Percentiles rank a stretch among this genome's conserved stretches.
Conservation (phyloP, 2,888 invertebrate species). For the Aspidiotus rigidus region DNA sequence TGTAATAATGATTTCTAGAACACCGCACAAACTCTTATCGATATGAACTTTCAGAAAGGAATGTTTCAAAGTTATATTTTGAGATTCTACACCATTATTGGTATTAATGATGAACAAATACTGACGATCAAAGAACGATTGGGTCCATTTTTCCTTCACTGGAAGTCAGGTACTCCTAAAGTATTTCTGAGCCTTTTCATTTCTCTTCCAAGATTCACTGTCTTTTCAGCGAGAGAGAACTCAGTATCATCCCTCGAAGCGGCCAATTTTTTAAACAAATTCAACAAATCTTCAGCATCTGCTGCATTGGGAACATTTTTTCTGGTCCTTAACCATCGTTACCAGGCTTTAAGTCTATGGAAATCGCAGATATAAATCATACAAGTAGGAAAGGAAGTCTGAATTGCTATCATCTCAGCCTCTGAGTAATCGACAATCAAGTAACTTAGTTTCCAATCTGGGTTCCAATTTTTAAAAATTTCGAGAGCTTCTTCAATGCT, state of each 20-base stretch:
- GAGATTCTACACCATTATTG: constrained; percentile 6
- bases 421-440: no score
- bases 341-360: not conserved
- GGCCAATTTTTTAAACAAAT: no score
- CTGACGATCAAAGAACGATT: not conserved
- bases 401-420: no score
- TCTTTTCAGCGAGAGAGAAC: no score
- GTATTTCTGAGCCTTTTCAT: not conserved
- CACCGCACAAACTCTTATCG: not conserved
- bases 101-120: constrained; percentile 4
- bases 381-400: no score
- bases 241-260: no score
- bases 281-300: no score
- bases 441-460: no score
- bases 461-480: no score
- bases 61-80: not conserved
- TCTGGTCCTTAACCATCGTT: not conserved
- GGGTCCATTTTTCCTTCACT: not conserved
- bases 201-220: constrained; percentile 3
- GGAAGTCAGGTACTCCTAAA: not conserved
- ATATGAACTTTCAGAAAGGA: not conserved
- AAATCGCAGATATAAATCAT: constrained; percentile 6
- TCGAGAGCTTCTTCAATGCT: no score
- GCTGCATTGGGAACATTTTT: not conserved
- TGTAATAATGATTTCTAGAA: not conserved